Base-by-base conservation (phyloP, 2,113 vertebrate species). In the Cricetomys ansorgei region DNA sequence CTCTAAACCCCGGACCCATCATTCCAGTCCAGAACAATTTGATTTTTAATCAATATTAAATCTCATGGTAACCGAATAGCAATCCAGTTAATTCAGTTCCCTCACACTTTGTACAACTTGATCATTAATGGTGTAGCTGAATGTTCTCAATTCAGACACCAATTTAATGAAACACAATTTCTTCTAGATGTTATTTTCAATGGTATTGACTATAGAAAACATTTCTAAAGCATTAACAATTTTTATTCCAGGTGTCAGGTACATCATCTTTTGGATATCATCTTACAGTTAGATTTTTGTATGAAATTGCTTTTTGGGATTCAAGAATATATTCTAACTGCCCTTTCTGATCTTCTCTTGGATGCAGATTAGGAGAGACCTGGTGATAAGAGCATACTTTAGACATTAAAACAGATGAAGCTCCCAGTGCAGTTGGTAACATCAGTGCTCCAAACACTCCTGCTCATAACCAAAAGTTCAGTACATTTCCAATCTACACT, bases 131-230 rank as follows among this genome's bases (percentile, higher is more conserved):
- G 21, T 64, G 8, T 19, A 89, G 67, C 29, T 55, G 25, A 83
- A 89, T 73, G 88, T 43, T 95, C 31, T 72, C 55, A 27, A 79
- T 9, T 62, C 0, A 17, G 10, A 12, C 77, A 55, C 48, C 43
- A 76, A 67, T 86, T 73, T 73, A 43, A 40, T 57, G 29, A 55
- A 89, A 86, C 27, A 73, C 43, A 57, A 89, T 76, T 81, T 96
- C 29, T 73, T 27, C 2, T 43, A 25, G 1, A 25, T 70, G 29
- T 75, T 37, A 23, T 80, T 96, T 84, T 79, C 70, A 96, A 64
- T 55, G 73, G 13, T 5, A 93, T 21, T 67, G 50, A 23, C 29
- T 81, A 19, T 64, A 40, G 53, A 43, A 48, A 92, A 81, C 40
- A 77, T 4, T 75, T 64, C 10, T 53, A 85, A 92, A 76, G 50